Evolutionary conservation across 2,113 vertebrate species (phyloP).

Genomic region (Raja brachyura): DNA sequence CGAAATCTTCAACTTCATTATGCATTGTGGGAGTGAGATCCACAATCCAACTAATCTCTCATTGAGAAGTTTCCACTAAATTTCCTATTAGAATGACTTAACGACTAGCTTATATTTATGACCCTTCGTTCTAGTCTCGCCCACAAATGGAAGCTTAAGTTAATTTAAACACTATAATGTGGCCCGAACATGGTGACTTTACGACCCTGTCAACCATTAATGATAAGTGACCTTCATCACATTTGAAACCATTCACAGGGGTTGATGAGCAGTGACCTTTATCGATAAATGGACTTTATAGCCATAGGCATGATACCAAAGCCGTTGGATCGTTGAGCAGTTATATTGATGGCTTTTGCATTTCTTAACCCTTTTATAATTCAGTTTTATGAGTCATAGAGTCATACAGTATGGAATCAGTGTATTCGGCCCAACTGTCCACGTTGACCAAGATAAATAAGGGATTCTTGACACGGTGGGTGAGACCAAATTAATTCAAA

Average conservation of each 20-base stretch:
- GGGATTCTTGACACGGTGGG: neutral
- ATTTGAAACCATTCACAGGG: neutral
- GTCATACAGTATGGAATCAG: too few species aligned
- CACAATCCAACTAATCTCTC: neutral
- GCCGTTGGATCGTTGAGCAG: neutral
- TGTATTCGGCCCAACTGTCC: too few species aligned
- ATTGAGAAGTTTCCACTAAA: neutral
- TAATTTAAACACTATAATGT: slow-evolving; percentile 16
- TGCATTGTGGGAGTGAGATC: too few species aligned
- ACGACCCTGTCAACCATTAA: neutral
- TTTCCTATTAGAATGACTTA: too few species aligned
- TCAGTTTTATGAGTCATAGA: neutral
- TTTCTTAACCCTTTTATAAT: neutral
- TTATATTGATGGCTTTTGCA: neutral
- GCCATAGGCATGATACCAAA: neutral
- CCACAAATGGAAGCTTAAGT: neutral
- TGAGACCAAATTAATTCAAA: neutral
- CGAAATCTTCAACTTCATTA: neutral
- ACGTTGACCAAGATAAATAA: too few species aligned
- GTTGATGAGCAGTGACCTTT: neutral
- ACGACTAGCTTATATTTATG: too few species aligned
- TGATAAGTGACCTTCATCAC: neutral
- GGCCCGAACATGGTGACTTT: neutral
- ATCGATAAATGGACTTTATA: neutral
- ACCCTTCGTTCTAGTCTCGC: neutral